Evolutionary conservation across 2,888 invertebrate species (phyloP), one percentile per base, ranked within the genome.

Genomic region (Heliconius sara): DNA sequence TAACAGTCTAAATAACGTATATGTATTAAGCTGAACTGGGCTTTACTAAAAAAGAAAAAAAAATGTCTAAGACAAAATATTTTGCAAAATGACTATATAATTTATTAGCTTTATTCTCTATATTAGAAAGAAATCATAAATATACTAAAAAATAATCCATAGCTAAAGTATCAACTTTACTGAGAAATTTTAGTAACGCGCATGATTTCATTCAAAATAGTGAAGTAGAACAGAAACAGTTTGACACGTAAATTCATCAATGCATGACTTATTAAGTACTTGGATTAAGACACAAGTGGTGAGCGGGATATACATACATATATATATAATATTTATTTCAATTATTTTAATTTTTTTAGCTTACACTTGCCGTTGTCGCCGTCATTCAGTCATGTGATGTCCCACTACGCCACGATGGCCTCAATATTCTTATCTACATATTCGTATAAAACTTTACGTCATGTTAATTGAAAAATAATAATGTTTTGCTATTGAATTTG

Each of bases 211-310:
- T 71, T 79, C 65, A 66, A 39, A 25, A 65, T 47, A 65, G 65
- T 63, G 80, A 77, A 74, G 52, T 80, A 78, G 67, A 74, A 79
- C 80, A 67, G 78, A 83, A 85, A 86, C 84, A 82, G 84, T 87
- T 89, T 89, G 91, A 89, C 91, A 92, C 89, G 88, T 87, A 89
- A 90, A 91, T 78, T 80, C 89, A 91, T 84, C 89, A 88, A 88
- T 87, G 91, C 92, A 88, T 91, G 84, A 90, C 86, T 87, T 87
- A 84, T 79, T 60, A 57, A 7, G 39, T 88, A 81, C 84, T 85
- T 87, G 80, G 80, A 63, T 22, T 83, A 84, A 83, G 77, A 1
- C 77, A 81, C 60, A 74, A 34, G 79, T 66, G 25, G 57, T 25
- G 16, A 76, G 76, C 73, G 81, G 30, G 13, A 52, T 52, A 16